Base-by-base conservation (phyloP, 2,797 vertebrate species). In the Ceyx erithaca region DNA sequence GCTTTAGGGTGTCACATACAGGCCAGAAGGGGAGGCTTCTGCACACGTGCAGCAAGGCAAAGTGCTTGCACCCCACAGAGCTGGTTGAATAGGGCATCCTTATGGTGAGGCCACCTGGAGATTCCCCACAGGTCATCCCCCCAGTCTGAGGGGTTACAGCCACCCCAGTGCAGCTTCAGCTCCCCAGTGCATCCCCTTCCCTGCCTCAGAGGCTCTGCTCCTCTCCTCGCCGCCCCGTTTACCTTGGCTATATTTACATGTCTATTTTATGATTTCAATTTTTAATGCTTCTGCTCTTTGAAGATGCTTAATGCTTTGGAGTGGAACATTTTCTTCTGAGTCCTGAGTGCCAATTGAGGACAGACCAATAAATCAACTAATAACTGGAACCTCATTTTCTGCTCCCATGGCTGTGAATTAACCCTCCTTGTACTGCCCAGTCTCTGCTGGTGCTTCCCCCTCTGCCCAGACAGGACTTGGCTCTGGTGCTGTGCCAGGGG, bases 261-360 rank as follows among this genome's bases (percentile, higher is more conserved):
- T 97, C 98, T 98, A 70, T 97, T 97, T 98, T 97, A 97, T 96
- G 96, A 98, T 97, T 98, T 98, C 97, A 98, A 98, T 98, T 98
- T 98, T 98, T 98, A 98, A 98, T 98, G 97, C 97, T 95, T 96
- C 97, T 98, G 97, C 97, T 98, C 97, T 98, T 98, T 97, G 97
- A 97, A 98, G 97, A 97, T 89, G 96, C 97, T 98, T 98, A 98
- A 97, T 98, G 97, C 97, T 97, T 97, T 97, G 93, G 97, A 97
- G 97, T 97, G 97, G 97, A 98, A 98, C 97, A 97, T 97, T 98
- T 98, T 97, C 97, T 98, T 98, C 97, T 96, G 96, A 96, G 96
- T 97, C 96, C 96, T 90, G 96, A 96, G 96, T 95, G 84, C 96
- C 95, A 97, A 95, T 85, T 95, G 97, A 97, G 98, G 97, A 97